Base-by-base conservation (phyloP, 2,797 vertebrate species). In the Somateria mollissima region DNA sequence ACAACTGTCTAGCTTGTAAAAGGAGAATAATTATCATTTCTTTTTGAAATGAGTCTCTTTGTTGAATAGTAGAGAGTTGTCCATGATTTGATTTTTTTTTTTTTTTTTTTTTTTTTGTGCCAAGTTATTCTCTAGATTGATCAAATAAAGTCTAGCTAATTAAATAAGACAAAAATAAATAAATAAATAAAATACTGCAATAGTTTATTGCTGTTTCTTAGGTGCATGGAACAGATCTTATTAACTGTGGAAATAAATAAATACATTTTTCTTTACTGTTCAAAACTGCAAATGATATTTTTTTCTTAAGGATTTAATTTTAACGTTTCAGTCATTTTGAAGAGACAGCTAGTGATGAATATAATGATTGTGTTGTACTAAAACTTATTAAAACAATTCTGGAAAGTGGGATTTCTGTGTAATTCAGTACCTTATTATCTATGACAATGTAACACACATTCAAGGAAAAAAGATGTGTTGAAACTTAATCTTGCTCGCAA, bases 1-100 rank as follows among this genome's bases (percentile, higher is more conserved):
- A 75, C 39, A 65, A 89, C 75, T 76, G 87, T 82, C 66, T 88
- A 85, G 72, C 37, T 88, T 91, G 69, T 71, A 89, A 47, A 77
- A 92, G 75, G 61, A 89, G 77, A 94, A 96, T 94, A 92, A 94
- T 94, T 96, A 87, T 90, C 67, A 92, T 94, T 95, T 92, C 47
- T 58, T 95, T 96, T 95, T 89, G 73, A 96, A 97, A 96, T 83
- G 8, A 58, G 13, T 45, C 61, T 94, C 78, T 87, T 84, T 87
- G 72, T 88, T 69, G 13, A 9, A 13, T 3, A 75, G 49, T 24
- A 6, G 17, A 41, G 82, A 62, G 43, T 58, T 89, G 60, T 72
- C 72, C 37, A 21, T 71, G 41, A 56, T 89, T 60, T 34, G 24
- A 90, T 64, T 87, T 89, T 75, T 84, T 92, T 36, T 36, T 36